Evolutionary conservation across 2,888 invertebrate species (phyloP), one percentile per base, ranked within the genome.

Genomic region (Leptinotarsa rubiginosa): DNA sequence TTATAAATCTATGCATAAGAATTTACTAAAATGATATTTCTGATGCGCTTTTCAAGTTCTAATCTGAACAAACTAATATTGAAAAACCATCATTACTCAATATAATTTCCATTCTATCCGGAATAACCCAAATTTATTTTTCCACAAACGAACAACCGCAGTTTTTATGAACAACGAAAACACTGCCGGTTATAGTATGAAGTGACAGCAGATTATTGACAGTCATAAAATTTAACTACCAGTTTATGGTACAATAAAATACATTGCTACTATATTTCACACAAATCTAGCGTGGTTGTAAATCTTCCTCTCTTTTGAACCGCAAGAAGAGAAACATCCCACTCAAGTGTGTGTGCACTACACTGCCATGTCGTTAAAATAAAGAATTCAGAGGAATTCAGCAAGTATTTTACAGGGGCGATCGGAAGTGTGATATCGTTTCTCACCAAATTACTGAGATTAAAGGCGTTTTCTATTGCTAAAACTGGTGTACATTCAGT

Each of bases 181-280:
- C 41, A 68, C 75, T 70, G 70, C 75, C 69, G 73, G 68, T 75
- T 75, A 7, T 72, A 75, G 76, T 71, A 76, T 77, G 75, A 77
- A 76, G 75, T 79, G 77, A 79, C 77, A 79, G 73, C 72, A 75
- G 70, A 80, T 79, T 80, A 81, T 81, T 79, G 81, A 78, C 79
- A 72, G 77, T 78, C 78, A 78, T 81, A 80, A 81, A 81, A 79
- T 76, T 81, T 81, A 81, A 81, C 73, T 78, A 76, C 78, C 79
- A 75, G 78, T 81, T 81, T 81, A 79, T 75, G 75, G 77, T 77
- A 77, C 75, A 79, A 80, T 81, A 81, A 81, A 81, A 81, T 81
- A 78, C 79, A 79, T 78, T 81, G 80, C 80, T 77, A 79, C 79
- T 81, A 79, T 80, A 80, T 80, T 79, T 77, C 77, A 76, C 76